Evolutionary conservation across 2,797 vertebrate genomes (phyloP).

Genomic region (Pseudochirops corinnae): DNA sequence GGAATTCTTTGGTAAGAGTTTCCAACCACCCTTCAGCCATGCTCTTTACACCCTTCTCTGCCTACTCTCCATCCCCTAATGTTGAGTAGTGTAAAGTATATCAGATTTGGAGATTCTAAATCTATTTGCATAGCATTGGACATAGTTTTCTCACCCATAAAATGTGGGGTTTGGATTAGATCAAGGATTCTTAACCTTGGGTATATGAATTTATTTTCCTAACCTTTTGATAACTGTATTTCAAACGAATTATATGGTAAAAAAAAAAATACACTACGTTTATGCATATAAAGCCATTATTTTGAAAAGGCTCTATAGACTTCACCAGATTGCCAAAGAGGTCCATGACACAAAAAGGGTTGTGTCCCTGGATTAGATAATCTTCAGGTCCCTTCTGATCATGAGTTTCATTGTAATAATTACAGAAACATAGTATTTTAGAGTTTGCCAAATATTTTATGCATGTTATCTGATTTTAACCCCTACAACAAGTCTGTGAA

Average conservation of each 20-base stretch:
- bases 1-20: not conserved
- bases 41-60: not conserved
- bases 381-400: not conserved
- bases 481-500: not conserved
- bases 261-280: not conserved
- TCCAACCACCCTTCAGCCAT: not conserved
- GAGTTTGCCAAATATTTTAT: not conserved
- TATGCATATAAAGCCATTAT: not conserved
- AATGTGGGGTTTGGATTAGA: not conserved
- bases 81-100: not conserved
- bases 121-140: not conserved
- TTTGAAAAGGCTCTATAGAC: not conserved
- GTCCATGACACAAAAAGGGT: not conserved
- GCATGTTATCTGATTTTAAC: not conserved
- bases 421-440: not conserved
- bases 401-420: not conserved
- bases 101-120: not conserved
- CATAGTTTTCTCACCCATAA: not conserved
- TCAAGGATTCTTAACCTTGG: not conserved
- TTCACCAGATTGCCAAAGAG: not conserved
- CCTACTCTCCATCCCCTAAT: not conserved
- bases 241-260: not conserved
- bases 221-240: not conserved
- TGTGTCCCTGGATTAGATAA: not conserved
- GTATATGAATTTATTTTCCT: not conserved